phyloP scores from a whole-genome alignment of 37 sponge, comb jelly and placozoan genomes.

The Lycopodina hypogea region DNA sequence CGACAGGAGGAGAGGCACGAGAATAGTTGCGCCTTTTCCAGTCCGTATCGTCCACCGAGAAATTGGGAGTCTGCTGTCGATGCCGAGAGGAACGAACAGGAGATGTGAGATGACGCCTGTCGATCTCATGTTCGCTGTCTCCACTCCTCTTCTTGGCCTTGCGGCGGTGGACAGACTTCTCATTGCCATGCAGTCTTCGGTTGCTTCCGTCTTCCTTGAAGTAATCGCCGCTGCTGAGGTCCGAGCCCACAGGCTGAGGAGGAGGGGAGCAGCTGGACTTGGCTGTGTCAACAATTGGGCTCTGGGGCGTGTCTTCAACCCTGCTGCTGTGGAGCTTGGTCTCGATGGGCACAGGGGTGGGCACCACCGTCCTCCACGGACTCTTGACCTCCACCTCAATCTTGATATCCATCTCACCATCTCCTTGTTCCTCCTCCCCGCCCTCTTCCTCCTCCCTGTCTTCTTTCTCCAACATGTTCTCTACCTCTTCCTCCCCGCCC shows the following conservation, averaged over 20 bases:
- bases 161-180: not conserved
- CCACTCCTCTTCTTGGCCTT: not conserved
- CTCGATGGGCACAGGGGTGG: not conserved
- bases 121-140: conserved; percentile 4
- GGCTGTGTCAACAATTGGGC: conserved; percentile 3
- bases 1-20: not conserved
- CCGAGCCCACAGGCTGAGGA: conserved; percentile 24
- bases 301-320: conserved; percentile 18
- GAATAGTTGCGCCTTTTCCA: not conserved
- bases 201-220: conserved; percentile 10
- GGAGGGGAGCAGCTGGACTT: conserved; percentile 16
- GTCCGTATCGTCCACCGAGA: not conserved
- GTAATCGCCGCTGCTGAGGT: conserved; percentile 54
- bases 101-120: not conserved
- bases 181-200: not conserved
- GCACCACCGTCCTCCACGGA: not conserved
- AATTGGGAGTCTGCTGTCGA: not conserved
- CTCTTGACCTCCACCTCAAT: no score
- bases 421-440: not conserved
- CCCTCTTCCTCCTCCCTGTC: no score
- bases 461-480: no score
- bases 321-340: not conserved
- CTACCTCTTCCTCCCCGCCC: no score
- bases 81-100: not conserved
- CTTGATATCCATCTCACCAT: not conserved